Evolutionary conservation across 2,113 vertebrate species (phyloP), one percentile per base, ranked within the genome.

Genomic region (Candoia aspera): DNA sequence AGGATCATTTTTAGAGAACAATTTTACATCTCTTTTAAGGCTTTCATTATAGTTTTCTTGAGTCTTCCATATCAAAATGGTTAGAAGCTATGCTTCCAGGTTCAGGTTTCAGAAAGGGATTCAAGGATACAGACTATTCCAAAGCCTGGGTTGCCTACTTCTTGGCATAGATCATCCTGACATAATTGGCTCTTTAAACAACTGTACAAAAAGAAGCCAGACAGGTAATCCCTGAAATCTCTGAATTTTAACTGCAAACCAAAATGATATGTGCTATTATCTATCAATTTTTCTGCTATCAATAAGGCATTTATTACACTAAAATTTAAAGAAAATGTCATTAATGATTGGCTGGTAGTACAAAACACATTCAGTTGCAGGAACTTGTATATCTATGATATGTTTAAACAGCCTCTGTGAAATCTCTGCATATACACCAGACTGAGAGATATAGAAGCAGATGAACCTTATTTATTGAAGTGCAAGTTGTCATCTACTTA

Each of bases 401-500:
- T 89, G 62, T 88, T 88, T 46, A 64, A 89, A 64, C 23, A 89
- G 17, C 11, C 42, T 88, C 12, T n/a, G 55, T 54, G 29, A 26
- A 42, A 88, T 55, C 62, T 87, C 6, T 24, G 87, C 23, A 55
- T 29, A 57, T 42, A 54, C 8, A 26, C 49, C 5, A 79, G 24
- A 42, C 54, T 79, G 54, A 49, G 54, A 60, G 64, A 60, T 49
- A 84, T 37, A 53, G 46, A 49, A 84, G 58, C 57, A 12, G 93
- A 33, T 15, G 94, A 91, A 73, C 55, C 96, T 96, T 29, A 94
- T 93, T 96, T 90, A 94, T 95, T 94, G 95, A 93, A 88, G 95
- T 90, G 91, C 21, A 9, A 88, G 58, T 96, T 84, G 86, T 96
- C 93, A 89, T 93, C 95, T 95, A 96, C 97, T 95, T 97, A 96